phyloP scores from a whole-genome alignment of 2,888 invertebrate species.

The Subacronicta megacephala region DNA sequence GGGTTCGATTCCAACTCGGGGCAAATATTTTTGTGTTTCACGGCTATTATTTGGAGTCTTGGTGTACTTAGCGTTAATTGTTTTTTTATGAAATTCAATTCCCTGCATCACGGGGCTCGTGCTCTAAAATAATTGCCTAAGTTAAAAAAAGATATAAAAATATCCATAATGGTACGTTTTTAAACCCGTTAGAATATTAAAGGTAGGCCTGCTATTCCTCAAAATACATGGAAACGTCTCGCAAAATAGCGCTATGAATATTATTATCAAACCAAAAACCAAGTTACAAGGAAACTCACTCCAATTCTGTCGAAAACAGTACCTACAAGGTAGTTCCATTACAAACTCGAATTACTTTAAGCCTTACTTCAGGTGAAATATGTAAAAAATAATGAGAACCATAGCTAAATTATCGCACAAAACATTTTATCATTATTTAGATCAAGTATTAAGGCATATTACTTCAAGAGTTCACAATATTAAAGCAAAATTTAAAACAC shows the following conservation, averaged over 20 bases:
- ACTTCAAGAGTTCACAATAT: conserved; percentile 55
- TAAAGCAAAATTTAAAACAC: conserved; percentile 14
- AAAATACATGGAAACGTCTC: conserved; percentile 26
- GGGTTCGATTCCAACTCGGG: no score
- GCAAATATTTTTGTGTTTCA: no score
- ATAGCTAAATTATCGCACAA: conserved; percentile 64
- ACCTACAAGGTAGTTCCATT: conserved; percentile 59
- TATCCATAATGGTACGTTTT: background rate
- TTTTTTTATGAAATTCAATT: no score
- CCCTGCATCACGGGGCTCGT: no score
- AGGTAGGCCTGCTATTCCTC: conserved; percentile 18
- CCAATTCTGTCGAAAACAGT: conserved; percentile 51
- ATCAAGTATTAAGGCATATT: conserved; percentile 64
- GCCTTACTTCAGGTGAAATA: conserved; percentile 52
- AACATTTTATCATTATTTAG: conserved; percentile 67
- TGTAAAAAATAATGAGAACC: conserved; percentile 67
- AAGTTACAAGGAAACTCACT: conserved; percentile 59
- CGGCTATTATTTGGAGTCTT: no score
- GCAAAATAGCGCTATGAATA: conserved; percentile 46
- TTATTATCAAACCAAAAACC: conserved; percentile 57
- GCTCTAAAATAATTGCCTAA: no score
- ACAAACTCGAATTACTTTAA: conserved; percentile 55
- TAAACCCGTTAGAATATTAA: conserved; percentile 4
- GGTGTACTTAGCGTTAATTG: no score
- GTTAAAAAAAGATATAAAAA: no score